phyloP scores from a whole-genome alignment of 2,113 vertebrate genomes.

The Mustelus asterias region DNA sequence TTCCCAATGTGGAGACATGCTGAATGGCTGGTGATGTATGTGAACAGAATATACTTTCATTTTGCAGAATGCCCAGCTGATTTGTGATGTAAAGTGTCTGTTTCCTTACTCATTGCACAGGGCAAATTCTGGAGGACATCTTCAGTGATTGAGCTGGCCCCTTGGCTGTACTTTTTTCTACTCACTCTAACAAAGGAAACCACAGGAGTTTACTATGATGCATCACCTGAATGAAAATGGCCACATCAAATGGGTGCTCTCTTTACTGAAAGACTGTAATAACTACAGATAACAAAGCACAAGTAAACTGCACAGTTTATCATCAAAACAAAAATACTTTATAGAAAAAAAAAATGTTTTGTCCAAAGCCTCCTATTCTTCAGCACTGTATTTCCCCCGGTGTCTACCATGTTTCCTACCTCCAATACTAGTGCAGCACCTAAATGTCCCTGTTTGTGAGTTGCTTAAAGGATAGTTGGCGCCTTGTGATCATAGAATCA shows the following conservation, averaged over 20 bases:
- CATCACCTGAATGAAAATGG: neutral
- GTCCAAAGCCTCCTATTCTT: neutral
- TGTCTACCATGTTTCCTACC: neutral
- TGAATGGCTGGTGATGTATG: neutral
- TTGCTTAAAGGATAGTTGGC: neutral
- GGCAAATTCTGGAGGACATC: neutral
- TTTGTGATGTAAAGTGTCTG: neutral
- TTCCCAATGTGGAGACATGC: neutral
- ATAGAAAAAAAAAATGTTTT: neutral
- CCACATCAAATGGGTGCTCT: neutral
- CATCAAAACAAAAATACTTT: no score
- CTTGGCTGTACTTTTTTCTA: neutral
- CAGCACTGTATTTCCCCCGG: neutral
- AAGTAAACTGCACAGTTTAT: neutral
- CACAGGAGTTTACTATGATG: neutral
- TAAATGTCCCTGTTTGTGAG: neutral
- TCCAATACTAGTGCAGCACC: neutral
- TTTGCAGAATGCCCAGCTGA: neutral
- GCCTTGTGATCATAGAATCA: neutral
- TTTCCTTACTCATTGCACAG: neutral
- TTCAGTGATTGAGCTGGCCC: neutral
- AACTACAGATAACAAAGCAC: neutral
- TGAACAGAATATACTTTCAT: neutral
- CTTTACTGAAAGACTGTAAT: neutral
- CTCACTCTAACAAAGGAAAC: neutral